These are phyloP conservation scores for Glareola pratincola DNA, from an alignment of 2,113 vertebrate species.

Conservation along the genomic window DNA sequence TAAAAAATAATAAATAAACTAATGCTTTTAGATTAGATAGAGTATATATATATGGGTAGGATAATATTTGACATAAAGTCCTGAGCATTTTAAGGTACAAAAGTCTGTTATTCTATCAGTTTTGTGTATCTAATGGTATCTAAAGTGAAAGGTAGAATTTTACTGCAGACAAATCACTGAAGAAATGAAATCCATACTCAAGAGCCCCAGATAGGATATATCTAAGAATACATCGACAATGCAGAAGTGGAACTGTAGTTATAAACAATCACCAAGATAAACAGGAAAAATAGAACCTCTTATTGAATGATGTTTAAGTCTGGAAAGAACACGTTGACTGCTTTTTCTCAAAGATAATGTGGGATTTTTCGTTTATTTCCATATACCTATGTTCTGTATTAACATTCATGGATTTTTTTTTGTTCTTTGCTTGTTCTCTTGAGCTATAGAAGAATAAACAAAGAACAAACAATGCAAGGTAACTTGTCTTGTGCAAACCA, in stretches of 20 bases:
- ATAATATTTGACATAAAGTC: not conserved
- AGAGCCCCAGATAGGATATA: not conserved
- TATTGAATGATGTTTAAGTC: not conserved
- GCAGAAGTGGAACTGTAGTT: not conserved
- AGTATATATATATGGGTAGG: not conserved
- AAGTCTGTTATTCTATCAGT: not conserved
- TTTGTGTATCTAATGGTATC: not conserved
- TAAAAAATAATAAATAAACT: not conserved
- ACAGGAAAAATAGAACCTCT: not conserved
- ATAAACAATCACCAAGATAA: not conserved
- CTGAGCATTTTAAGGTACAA: not conserved
- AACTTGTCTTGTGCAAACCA: not conserved
- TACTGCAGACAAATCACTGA: not conserved
- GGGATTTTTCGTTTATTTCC: not conserved
- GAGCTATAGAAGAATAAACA: not conserved
- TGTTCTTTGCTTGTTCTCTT: not conserved
- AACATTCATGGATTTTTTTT: not conserved
- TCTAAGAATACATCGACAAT: not conserved
- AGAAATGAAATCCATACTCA: not conserved
- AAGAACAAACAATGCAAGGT: not conserved
- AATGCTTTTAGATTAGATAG: not conserved
- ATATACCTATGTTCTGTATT: not conserved
- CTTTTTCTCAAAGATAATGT: not conserved
- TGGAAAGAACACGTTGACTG: not conserved
- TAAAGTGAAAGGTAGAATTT: constrained; percentile 7